Percentiles rank a stretch among this genome's conserved stretches.
These are phyloP conservation scores for Nibea albiflora DNA, from an alignment of 2,113 vertebrate species.

Conservation along the genomic window DNA sequence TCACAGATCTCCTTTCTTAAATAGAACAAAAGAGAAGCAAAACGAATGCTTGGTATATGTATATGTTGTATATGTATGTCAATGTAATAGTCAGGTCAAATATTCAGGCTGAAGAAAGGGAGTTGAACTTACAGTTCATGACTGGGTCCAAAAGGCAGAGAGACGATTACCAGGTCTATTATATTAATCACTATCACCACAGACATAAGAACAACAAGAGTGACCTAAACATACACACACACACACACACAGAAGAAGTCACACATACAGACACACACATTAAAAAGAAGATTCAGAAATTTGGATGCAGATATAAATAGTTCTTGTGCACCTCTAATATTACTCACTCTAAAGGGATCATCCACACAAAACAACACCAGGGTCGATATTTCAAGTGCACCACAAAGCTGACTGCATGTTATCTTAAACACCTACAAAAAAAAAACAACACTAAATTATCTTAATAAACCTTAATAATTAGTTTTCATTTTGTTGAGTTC, in stretches of 20 bases:
- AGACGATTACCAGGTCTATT: neutral
- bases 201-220: neutral
- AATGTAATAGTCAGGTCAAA: neutral
- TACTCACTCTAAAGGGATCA: slow-evolving; percentile 14
- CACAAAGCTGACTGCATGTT: neutral
- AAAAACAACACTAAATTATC: neutral
- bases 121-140: slow-evolving; percentile 51
- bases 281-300: neutral
- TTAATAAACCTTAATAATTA: neutral
- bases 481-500: neutral
- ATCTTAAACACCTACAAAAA: slow-evolving; percentile 3
- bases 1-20: slow-evolving; percentile 34
- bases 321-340: neutral
- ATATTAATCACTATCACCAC: neutral
- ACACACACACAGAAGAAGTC: neutral
- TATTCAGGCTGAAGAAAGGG: neutral
- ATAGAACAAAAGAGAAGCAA: neutral
- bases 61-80: no score
- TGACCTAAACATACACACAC: slow-evolving; percentile 29
- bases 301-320: neutral
- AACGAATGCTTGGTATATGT: neutral
- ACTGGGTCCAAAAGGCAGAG: slow-evolving; percentile 28
- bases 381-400: fast-evolving
- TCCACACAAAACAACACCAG: neutral
- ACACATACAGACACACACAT: neutral